A percentile compares a stretch with the other conserved stretches of the same genome.
Evolutionary conservation across 2,113 vertebrate genomes (phyloP).

Genomic region (Plectropomus leopardus): DNA sequence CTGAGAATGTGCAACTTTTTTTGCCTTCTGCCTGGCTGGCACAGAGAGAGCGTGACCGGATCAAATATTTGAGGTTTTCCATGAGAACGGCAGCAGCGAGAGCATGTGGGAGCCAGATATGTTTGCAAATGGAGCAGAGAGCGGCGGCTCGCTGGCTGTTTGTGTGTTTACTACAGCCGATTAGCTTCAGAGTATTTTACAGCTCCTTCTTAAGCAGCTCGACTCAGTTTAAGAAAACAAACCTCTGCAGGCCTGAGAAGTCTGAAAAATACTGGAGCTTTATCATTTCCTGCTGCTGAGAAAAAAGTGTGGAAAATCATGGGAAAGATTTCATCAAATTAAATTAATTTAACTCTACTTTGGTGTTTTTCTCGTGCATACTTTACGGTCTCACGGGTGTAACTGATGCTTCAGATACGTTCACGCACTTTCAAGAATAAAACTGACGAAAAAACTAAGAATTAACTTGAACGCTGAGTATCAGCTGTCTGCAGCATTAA

Average conservation of each 20-base stretch:
- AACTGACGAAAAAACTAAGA: no score
- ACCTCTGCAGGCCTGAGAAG: slow-evolving; percentile 1
- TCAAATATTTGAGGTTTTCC: slow-evolving; percentile 58
- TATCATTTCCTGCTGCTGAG: slow-evolving; percentile 16
- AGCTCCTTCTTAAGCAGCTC: slow-evolving; percentile 23
- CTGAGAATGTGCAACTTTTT: neutral
- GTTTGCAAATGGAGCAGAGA: slow-evolving; percentile 48
- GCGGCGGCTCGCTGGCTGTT: slow-evolving; percentile 6
- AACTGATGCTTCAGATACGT: neutral
- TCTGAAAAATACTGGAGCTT: neutral
- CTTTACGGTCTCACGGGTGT: neutral
- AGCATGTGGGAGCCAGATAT: slow-evolving; percentile 60
- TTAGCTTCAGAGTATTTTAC: slow-evolving; percentile 37
- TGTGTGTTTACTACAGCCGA: slow-evolving; percentile 54
- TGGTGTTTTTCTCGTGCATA: slow-evolving; percentile 1
- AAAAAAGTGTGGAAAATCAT: neutral
- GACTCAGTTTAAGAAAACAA: slow-evolving; percentile 19
- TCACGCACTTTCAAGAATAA: neutral
- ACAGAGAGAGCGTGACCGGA: neutral
- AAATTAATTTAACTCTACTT: neutral
- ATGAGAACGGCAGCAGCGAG: slow-evolving; percentile 26
- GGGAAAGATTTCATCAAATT: neutral
- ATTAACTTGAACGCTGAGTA: neutral
- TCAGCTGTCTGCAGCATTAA: neutral
- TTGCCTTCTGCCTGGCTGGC: slow-evolving; percentile 21